Conservation (phyloP, 2,888 invertebrate genomes). For the Melangyna quadrimaculata region DNA sequence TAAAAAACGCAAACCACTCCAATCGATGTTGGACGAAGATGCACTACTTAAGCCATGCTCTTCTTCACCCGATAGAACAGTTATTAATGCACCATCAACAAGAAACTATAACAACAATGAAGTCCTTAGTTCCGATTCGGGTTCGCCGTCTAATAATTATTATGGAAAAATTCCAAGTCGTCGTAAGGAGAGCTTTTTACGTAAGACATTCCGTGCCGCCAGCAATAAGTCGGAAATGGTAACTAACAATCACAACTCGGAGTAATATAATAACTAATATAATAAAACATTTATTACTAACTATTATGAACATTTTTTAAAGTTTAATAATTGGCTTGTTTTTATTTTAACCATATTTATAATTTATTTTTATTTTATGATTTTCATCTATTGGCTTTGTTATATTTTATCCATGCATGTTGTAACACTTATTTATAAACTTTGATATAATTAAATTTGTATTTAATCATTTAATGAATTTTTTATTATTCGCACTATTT, state of each 20-base stretch:
- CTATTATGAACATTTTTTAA: not conserved
- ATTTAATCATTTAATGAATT: conserved; percentile 31
- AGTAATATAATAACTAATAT: conserved; percentile 6
- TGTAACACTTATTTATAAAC: conserved; percentile 21
- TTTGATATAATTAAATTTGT: conserved; percentile 38
- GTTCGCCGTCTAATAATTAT: conserved; percentile 50
- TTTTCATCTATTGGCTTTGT: conserved; percentile 12
- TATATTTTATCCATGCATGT: conserved; percentile 41
- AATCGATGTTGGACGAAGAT: conserved; percentile 71
- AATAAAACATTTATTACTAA: not conserved
- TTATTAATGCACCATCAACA: no score
- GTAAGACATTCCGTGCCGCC: conserved; percentile 80
- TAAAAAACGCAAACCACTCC: conserved; percentile 71
- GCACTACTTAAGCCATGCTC: conserved; percentile 38
- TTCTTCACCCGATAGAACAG: conserved; percentile 26
- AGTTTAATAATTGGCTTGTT: conserved; percentile 29
- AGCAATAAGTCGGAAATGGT: conserved; percentile 75
- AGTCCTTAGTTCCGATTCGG: conserved; percentile 5
- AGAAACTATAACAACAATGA: conserved; percentile 34
- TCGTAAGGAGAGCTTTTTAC: conserved; percentile 81
- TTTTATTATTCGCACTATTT: conserved; percentile 27
- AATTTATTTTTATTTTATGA: conserved; percentile 10
- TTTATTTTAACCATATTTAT: conserved; percentile 7
- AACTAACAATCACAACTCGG: conserved; percentile 52
- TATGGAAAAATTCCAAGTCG: conserved; percentile 72